Conservation (phyloP, 2,888 invertebrate species). For the Nesidiocoris tenuis region DNA sequence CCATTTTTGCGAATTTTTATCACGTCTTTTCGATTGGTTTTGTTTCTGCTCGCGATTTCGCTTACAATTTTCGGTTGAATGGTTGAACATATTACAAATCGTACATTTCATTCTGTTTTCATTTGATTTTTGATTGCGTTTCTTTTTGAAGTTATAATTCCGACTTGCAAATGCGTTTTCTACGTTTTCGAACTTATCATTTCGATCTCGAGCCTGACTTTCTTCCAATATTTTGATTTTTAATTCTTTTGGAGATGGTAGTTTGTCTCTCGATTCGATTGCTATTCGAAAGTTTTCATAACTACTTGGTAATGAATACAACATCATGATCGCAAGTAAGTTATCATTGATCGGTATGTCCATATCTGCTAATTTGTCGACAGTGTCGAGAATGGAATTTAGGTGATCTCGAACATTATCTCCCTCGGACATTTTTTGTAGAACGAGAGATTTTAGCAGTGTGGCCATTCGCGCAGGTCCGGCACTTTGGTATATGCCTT, state of each 20-base stretch:
- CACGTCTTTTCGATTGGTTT: too few species aligned
- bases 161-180: background rate
- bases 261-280: conserved; percentile 53
- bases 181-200: background rate
- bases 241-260: conserved; percentile 51
- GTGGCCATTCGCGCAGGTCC: too few species aligned
- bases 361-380: conserved; percentile 53
- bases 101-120: background rate
- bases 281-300: conserved; percentile 54
- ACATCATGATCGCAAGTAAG: background rate
- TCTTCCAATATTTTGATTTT: conserved; percentile 49
- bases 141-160: background rate
- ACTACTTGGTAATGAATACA: conserved; percentile 52
- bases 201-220: background rate
- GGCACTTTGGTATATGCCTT: conserved; percentile 11
- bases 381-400: conserved; percentile 10
- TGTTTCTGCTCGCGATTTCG: background rate
- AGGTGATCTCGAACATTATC: conserved; percentile 4
- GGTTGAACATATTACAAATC: background rate
- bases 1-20: too few species aligned
- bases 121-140: background rate
- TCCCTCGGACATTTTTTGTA: conserved; percentile 8
- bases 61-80: background rate
- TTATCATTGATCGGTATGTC: conserved; percentile 49
- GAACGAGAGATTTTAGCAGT: conserved; percentile 5